Conservation (phyloP, 2,797 vertebrate species). For the Tenualosa ilisha region DNA sequence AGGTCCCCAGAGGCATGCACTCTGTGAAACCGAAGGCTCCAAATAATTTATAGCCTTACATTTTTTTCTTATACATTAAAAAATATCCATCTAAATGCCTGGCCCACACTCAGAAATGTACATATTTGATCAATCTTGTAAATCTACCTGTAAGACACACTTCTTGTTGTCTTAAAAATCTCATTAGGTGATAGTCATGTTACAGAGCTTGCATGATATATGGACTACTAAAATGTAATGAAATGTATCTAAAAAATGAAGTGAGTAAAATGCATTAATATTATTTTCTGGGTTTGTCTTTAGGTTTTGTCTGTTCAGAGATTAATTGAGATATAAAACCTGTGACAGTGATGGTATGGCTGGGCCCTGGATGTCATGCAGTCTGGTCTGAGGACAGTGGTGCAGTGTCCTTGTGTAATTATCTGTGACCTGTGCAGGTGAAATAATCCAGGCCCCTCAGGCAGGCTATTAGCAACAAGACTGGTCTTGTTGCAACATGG, state of each 20-base stretch:
- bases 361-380: background rate
- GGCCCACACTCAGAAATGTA: background rate
- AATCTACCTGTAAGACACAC: background rate
- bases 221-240: no score
- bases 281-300: no score
- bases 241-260: no score
- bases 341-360: background rate
- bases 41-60: slow-evolving; percentile 11
- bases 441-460: slow-evolving; percentile 26
- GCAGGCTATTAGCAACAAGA: background rate
- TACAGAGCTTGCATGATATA: background rate
- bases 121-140: slow-evolving; percentile 9
- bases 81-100: background rate
- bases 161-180: background rate
- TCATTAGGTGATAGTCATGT: background rate
- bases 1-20: background rate
- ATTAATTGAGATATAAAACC: background rate
- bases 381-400: background rate
- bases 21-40: background rate
- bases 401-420: slow-evolving; percentile 28
- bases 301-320: background rate
- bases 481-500: background rate
- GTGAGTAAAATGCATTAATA: no score
- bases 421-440: slow-evolving; percentile 8
- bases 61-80: background rate